Conservation (phyloP, 2,888 invertebrate genomes). For the Macrosoma leucophasiata region DNA sequence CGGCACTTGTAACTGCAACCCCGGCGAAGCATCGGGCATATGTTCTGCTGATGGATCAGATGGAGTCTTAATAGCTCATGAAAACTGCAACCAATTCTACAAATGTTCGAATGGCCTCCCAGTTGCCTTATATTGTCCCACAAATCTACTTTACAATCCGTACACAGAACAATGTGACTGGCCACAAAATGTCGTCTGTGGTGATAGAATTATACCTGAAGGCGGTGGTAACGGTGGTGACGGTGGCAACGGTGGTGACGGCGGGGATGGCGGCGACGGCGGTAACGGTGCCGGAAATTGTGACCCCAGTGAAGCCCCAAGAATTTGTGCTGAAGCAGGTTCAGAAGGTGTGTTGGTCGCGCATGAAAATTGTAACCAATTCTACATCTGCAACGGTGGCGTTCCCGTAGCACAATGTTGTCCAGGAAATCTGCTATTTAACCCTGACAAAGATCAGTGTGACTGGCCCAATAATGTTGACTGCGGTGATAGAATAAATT, state of each 20-base stretch:
- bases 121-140: too few relatives aligned
- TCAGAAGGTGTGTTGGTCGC: conserved; percentile 31
- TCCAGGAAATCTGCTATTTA: conserved; percentile 26
- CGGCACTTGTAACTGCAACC: conserved; percentile 10
- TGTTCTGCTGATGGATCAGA: too few relatives aligned
- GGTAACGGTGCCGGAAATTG: conserved; percentile 18
- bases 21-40: not conserved
- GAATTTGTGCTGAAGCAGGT: conserved; percentile 27
- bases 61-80: too few relatives aligned
- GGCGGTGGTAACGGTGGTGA: conserved; percentile 12
- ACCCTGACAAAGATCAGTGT: conserved; percentile 28
- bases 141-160: too few relatives aligned
- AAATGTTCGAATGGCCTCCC: too few relatives aligned
- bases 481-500: conserved; percentile 29
- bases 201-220: conserved; percentile 23
- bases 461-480: conserved; percentile 31
- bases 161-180: too few relatives aligned
- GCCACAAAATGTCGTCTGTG: conserved; percentile 34
- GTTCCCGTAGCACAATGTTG: conserved; percentile 26
- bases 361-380: conserved; percentile 34
- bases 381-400: conserved; percentile 30
- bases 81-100: too few relatives aligned
- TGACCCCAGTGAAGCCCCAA: conserved; percentile 31
- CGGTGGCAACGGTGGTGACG: conserved; percentile 15
- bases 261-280: conserved; percentile 5